phyloP scores from a whole-genome alignment of 2,888 invertebrate genomes.

The Odontocolon sp. region DNA sequence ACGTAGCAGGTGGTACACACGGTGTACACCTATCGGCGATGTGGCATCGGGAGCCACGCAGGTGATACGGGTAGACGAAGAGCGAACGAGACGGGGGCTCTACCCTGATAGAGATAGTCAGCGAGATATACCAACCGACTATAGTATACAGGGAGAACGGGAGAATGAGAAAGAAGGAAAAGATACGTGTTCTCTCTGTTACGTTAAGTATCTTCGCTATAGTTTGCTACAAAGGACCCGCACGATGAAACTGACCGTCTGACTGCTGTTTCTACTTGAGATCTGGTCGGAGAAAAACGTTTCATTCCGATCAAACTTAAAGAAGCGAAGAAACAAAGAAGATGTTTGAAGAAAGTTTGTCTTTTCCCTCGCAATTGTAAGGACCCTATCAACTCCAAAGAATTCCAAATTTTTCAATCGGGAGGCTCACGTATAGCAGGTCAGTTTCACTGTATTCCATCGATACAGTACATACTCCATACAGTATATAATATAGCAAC shows the following conservation, averaged over 20 bases:
- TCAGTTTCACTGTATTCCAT: too few relatives aligned
- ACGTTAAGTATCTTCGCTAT: constrained; percentile 43
- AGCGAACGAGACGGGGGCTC: constrained; percentile 44
- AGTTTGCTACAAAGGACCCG: too few relatives aligned
- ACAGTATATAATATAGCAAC: constrained; percentile 2
- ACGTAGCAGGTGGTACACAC: constrained; percentile 71
- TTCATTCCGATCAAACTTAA: too few relatives aligned
- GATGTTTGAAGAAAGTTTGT: too few relatives aligned
- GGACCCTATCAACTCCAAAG: too few relatives aligned
- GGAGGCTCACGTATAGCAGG: too few relatives aligned
- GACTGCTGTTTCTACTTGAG: too few relatives aligned
- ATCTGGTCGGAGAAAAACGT: too few relatives aligned
- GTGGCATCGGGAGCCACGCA: constrained; percentile 56
- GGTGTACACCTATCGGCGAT: constrained; percentile 40
- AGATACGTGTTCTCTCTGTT: constrained; percentile 25
- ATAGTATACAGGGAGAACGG: constrained; percentile 20
- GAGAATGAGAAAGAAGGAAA: constrained; percentile 47
- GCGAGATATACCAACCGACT: background rate
- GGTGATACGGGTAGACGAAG: constrained; percentile 61
- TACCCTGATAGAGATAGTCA: constrained; percentile 53
- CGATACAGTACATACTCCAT: too few relatives aligned
- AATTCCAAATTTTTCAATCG: too few relatives aligned
- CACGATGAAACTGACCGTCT: constrained; percentile 53
- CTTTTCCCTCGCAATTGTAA: too few relatives aligned
- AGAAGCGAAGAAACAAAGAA: too few relatives aligned